Conservation (phyloP, 2,113 vertebrate genomes). For the Hippocampus barbouri region DNA sequence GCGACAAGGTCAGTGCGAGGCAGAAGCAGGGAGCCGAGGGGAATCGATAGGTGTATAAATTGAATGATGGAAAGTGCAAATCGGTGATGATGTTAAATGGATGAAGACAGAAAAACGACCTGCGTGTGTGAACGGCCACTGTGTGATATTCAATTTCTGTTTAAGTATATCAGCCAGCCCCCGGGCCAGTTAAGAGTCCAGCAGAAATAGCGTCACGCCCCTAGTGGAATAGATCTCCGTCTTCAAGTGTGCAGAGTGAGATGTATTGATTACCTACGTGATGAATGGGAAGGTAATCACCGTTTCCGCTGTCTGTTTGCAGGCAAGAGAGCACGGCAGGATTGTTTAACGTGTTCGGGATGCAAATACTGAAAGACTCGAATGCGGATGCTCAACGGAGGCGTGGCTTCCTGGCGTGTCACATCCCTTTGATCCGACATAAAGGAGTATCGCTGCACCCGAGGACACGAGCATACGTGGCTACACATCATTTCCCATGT, state of each 20-base stretch:
- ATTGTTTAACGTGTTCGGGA: conserved; percentile 58
- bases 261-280: conserved; percentile 2
- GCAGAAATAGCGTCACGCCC: conserved; percentile 21
- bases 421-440: conserved; percentile 11
- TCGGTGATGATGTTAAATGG: conserved; percentile 41
- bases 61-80: conserved; percentile 41
- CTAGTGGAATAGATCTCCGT: background rate
- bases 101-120: conserved; percentile 7
- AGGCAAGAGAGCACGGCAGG: conserved; percentile 74
- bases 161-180: conserved; percentile 22
- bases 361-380: conserved; percentile 39
- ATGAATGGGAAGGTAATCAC: background rate
- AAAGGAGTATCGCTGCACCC: conserved; percentile 40
- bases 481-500: conserved; percentile 32
- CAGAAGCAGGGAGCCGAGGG: conserved; percentile 1
- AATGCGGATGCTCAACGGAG: conserved; percentile 4
- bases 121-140: conserved; percentile 43
- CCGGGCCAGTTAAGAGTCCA: conserved; percentile 25
- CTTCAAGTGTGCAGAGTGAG: background rate
- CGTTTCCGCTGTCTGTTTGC: conserved; percentile 30
- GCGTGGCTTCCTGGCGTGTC: background rate
- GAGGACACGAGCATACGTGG: conserved; percentile 60
- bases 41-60: conserved; percentile 40
- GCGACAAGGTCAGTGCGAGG: conserved; percentile 68
- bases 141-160: conserved; percentile 26